Evolutionary conservation across 2,113 vertebrate species (phyloP).

Genomic region (Chroicocephalus ridibundus): DNA sequence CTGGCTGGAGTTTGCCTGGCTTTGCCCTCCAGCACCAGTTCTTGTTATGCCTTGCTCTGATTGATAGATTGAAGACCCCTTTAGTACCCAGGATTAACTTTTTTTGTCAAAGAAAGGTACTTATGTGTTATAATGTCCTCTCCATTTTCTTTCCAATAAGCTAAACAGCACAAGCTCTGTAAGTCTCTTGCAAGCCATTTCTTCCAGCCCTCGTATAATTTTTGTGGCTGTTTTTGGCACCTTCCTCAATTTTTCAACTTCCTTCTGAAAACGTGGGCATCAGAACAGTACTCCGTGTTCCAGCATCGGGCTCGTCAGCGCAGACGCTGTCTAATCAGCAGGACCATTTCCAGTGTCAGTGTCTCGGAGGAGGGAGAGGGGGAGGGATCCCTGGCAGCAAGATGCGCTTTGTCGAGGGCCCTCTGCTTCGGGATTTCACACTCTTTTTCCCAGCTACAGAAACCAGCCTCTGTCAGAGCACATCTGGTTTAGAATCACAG

Average conservation of each 20-base stretch:
- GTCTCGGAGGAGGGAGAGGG: slow-evolving; percentile 3
- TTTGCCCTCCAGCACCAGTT: not conserved
- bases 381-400: slow-evolving; percentile 41
- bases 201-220: slow-evolving; percentile 9
- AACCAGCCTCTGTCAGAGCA: not conserved
- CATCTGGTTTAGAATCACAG: not conserved
- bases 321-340: slow-evolving; percentile 46
- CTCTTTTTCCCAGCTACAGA: not conserved
- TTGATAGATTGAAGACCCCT: not conserved
- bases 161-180: not conserved
- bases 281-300: slow-evolving; percentile 45
- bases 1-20: not conserved
- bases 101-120: not conserved
- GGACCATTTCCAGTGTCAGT: slow-evolving; percentile 42
- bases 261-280: slow-evolving; percentile 60
- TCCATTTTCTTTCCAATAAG: not conserved
- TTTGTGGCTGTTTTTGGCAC: slow-evolving; percentile 55
- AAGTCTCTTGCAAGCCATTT: not conserved
- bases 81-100: not conserved
- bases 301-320: not conserved
- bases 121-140: not conserved
- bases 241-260: slow-evolving; percentile 61
- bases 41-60: not conserved
- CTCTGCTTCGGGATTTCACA: not conserved
- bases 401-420: not conserved